Percentiles rank a stretch among this genome's conserved stretches.
These are phyloP conservation scores for Delichon dasypus DNA, from an alignment of 2,797 vertebrate species.

Conservation along the genomic window DNA sequence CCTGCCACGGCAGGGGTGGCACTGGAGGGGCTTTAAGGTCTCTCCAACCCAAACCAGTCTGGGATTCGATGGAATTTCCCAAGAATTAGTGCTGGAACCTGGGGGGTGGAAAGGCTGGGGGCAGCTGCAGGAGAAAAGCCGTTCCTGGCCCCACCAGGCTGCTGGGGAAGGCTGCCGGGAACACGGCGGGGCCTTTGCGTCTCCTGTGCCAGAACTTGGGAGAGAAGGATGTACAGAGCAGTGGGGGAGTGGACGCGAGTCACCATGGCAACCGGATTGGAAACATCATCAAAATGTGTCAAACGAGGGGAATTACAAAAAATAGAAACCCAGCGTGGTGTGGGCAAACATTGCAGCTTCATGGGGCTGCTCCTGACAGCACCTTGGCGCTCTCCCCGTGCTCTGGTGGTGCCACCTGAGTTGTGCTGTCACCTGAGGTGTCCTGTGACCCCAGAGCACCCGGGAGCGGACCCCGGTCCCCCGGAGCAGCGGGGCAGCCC, in stretches of 20 bases:
- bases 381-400: rapidly evolving
- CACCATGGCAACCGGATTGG: neutral
- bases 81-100: neutral
- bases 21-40: neutral
- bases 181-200: rapidly evolving
- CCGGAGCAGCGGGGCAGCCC: rapidly evolving
- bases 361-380: neutral
- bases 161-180: neutral
- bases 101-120: neutral
- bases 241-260: neutral
- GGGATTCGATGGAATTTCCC: neutral
- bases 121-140: neutral
- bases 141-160: neutral
- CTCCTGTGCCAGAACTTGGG: neutral
- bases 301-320: neutral
- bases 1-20: neutral
- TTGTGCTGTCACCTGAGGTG: rapidly evolving
- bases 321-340: neutral
- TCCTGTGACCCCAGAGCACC: rapidly evolving
- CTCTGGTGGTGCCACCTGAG: neutral
- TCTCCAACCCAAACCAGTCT: rapidly evolving
- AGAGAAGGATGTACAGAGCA: neutral
- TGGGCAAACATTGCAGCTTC: neutral
- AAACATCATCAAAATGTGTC: constrained; percentile 6
- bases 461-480: rapidly evolving